Base-by-base conservation (phyloP, 1,140 invertebrate genomes). In the Monomorium pharaonis region DNA sequence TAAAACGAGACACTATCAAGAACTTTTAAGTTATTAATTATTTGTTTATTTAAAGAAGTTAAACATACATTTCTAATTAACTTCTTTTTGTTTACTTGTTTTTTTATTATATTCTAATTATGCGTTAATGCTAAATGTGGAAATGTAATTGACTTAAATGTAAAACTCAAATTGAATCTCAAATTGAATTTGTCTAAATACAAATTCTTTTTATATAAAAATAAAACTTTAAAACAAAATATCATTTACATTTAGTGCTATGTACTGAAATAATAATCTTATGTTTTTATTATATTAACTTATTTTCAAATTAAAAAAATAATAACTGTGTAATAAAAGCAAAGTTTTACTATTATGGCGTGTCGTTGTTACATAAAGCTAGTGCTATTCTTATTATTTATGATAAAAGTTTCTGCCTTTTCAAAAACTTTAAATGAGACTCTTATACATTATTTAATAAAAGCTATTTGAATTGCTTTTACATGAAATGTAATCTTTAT, bases 371-470 rank as follows among this genome's bases (percentile, higher is more conserved):
- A 24, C 42, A 70, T 70, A 72, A 72, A 49, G 0, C 33, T 65
- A 67, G 12, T 2, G 18, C 47, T 72, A n/a, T n/a, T n/a, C n/a
- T n/a, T n/a, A n/a, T n/a, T n/a, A n/a, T n/a, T n/a, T n/a, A n/a
- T n/a, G n/a, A n/a, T n/a, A n/a, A 21, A 3, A 69, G 24, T 14
- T 69, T 24, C 21, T 69, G 21, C 21, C 44, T 69, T 18, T 37
- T 24, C 21, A 2, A 69, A 42, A 69, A 69, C n/a, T 69, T 69
- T 44, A 44, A 69, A 69, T 37, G 21, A 69, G n/a, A 69, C 10
- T 42, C 6, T 16, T 44, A 44, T 69, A 21, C 37, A 69, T 44
- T 69, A 24, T 44, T 44, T 44, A 69, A 24, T 69, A 44, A 69
- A 42, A 44, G 65, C n/a, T 10, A n/a, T 65, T 65, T 65, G 3